Evolutionary conservation across 2,113 vertebrate species (phyloP), one percentile per base, ranked within the genome.

Genomic region (Megaleporinus macrocephalus): DNA sequence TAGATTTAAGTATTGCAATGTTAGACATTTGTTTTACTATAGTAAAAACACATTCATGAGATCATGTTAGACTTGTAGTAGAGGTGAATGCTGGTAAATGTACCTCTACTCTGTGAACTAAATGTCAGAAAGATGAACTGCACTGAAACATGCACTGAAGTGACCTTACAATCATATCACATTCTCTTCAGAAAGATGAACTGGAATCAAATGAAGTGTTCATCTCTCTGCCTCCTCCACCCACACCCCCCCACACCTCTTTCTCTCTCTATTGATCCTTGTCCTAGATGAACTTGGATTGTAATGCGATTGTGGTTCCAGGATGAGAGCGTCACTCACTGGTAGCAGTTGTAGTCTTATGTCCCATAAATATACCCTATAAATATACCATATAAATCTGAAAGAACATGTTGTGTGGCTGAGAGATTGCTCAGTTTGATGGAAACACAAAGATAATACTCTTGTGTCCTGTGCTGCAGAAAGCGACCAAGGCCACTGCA

Each of bases 241-340:
- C 29, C n/a, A 44, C 62, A 33, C 61, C 65, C 44, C 51, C n/a
- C n/a, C n/a, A n/a, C n/a, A n/a, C n/a, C 51, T 57, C 18, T 44
- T 27, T 62, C 74, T 61, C 59, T 78, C n/a, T 80, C 13, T 76
- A 71, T 72, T 70, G 61, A 83, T 81, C n/a, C 63, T 78, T 84
- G 55, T 73, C 49, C 75, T 76, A 74, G 81, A 74, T 86, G 62
- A 86, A 83, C 84, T 80, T 80, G 59, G 57, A 29, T 53, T 76
- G 51, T 84, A 75, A 86, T 86, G 77, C 66, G 62, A 84, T 86
- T 86, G 57, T 36, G 80, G 84, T 65, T 69, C 65, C 82, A 78
- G 68, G 59, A 82, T 62, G 44, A 84, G 70, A 84, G 77, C 80
- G 83, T 71, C 62, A 75, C 26, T 83, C 33, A 16, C 62, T 65